Base-by-base conservation (phyloP, 2,113 vertebrate genomes). In the Empidonax traillii region DNA sequence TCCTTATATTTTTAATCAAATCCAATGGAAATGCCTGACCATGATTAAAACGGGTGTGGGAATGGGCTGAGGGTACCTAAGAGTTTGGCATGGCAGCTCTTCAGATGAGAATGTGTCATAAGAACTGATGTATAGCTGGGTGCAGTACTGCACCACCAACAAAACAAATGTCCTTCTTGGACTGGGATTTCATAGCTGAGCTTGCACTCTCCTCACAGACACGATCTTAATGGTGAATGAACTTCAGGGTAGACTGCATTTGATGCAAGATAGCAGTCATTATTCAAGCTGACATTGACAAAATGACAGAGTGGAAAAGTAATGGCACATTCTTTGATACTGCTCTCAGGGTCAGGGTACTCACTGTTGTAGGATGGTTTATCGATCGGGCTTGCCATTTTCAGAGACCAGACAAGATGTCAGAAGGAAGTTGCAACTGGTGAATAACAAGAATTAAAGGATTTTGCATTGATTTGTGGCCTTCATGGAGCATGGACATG, bases 171-270 rank as follows among this genome's bases (percentile, higher is more conserved):
- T 81, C 80, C 95, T 84, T 89, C 76, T 94, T 92, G 72, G 72
- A 43, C 83, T 78, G 47, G 47, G 47, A 75, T 93, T 94, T 96
- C 94, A n/a, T 31, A 94, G 94, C 95, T 96, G 94, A 96, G 93
- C 76, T 96, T 97, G 96, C 91, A 95, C 65, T 96, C 92, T 94
- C 47, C 80, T 87, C 47, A 1, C 68, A 94, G 93, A 89, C 91
- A 93, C 3, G 0, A 77, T 90, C 89, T 90, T 96, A 95, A 95
- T 90, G 90, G 89, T 90, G 93, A 97, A 86, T 12, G 52, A 94
- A 97, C 94, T 97, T 97, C 96, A 96, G 93, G 95, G 90, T 90
- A 97, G 95, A 97, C 93, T 97, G 96, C 93, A 95, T 94, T 87
- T 97, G 93, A 96, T 92, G 94, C 76, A 90, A 92, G 96, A 96